These are phyloP conservation scores for Mus spretus DNA, from an alignment of 2,797 vertebrate genomes.

Conservation along the genomic window DNA sequence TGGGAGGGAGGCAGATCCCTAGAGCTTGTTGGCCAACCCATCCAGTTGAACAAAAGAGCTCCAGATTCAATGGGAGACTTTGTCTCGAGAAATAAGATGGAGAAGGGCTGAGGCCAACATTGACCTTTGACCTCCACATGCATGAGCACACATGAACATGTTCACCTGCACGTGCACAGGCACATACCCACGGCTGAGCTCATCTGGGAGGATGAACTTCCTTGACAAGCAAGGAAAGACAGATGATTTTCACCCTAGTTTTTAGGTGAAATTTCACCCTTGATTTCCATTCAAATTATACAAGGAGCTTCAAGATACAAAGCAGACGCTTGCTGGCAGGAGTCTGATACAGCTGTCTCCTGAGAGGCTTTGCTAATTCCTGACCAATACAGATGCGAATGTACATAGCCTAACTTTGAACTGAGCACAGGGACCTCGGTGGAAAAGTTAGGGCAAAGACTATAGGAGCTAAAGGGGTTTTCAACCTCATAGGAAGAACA, in stretches of 20 bases:
- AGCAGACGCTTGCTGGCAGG: neutral
- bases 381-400: too few relatives aligned
- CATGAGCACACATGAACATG: neutral
- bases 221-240: neutral
- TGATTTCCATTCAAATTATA: neutral
- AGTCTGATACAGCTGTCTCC: too few relatives aligned
- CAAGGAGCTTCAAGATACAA: neutral
- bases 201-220: neutral
- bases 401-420: too few relatives aligned
- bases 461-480: too few relatives aligned
- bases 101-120: neutral
- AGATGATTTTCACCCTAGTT: neutral
- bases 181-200: neutral
- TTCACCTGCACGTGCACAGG: too few relatives aligned
- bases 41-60: neutral
- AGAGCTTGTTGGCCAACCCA: neutral
- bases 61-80: neutral
- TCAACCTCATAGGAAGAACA: too few relatives aligned
- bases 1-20: neutral
- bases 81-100: neutral
- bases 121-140: neutral
- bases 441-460: too few relatives aligned
- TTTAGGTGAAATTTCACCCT: too few relatives aligned
- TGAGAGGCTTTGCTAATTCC: too few relatives aligned
- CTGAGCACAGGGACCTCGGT: too few relatives aligned